A percentile compares a stretch with the other conserved stretches of the same genome.
phyloP scores from a whole-genome alignment of 2,113 vertebrate genomes.

The Monopterus albus region DNA sequence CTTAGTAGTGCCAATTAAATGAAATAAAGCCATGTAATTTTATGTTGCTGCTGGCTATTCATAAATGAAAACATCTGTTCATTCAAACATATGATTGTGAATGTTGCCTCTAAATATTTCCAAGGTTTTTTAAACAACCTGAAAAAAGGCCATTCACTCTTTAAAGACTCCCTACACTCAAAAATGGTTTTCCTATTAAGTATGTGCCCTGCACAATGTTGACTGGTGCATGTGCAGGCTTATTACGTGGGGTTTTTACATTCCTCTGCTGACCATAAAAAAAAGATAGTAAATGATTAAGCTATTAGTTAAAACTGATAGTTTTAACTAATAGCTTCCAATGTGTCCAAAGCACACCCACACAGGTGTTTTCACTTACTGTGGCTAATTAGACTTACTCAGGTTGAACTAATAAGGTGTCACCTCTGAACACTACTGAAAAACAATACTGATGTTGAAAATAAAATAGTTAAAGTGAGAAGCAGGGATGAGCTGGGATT shows the following conservation, averaged over 20 bases:
- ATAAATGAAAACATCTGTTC: slow-evolving; percentile 40
- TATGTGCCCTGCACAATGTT: too few species aligned
- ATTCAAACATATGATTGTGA: slow-evolving; percentile 6
- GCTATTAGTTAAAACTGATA: too few species aligned
- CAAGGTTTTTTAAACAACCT: slow-evolving; percentile 5
- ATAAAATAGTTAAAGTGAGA: slow-evolving; percentile 34
- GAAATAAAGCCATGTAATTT: slow-evolving; percentile 33
- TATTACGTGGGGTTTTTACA: too few species aligned
- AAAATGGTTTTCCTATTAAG: too few species aligned
- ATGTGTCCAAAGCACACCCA: too few species aligned
- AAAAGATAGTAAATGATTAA: too few species aligned
- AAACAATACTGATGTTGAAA: too few species aligned
- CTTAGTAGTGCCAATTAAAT: slow-evolving; percentile 53
- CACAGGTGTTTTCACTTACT: not conserved
- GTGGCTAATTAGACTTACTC: not conserved
- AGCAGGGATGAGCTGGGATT: slow-evolving; percentile 8
- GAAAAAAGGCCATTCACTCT: slow-evolving; percentile 2
- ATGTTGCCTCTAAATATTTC: slow-evolving; percentile 11
- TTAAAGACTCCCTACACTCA: too few species aligned
- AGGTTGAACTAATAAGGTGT: not conserved
- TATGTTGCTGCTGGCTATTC: slow-evolving; percentile 45
- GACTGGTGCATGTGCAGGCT: too few species aligned
- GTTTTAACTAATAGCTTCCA: too few species aligned
- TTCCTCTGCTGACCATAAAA: too few species aligned
- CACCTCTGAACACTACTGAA: too few species aligned